Conservation (phyloP, 2,888 invertebrate genomes). For the Synanthedon vespiformis region DNA sequence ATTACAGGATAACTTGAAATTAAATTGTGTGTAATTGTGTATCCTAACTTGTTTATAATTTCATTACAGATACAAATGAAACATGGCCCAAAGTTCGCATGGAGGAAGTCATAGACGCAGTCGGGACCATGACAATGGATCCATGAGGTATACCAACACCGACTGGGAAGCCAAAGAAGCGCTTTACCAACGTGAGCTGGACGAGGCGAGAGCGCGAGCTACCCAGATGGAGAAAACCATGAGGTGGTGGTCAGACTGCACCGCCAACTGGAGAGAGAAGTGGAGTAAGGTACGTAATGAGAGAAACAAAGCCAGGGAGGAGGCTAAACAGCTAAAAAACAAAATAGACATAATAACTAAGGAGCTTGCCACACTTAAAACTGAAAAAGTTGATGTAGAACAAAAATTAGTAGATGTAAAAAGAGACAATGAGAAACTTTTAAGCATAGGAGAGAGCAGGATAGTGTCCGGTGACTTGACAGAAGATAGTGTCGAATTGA, state of each 20-base stretch:
- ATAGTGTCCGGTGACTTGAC: constrained; percentile 47
- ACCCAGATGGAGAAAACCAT: constrained; percentile 99
- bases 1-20: too few species aligned
- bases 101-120: constrained; percentile 74
- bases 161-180: constrained; percentile 87
- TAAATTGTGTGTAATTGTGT: too few species aligned
- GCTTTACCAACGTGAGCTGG: constrained; percentile 80
- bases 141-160: constrained; percentile 75
- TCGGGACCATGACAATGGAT: constrained; percentile 74
- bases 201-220: constrained; percentile 93
- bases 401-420: constrained; percentile 81
- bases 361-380: constrained; percentile 78
- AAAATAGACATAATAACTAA: constrained; percentile 84
- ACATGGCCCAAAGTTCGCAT: constrained; percentile 75
- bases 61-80: constrained; percentile 22
- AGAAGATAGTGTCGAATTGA: constrained; percentile 54
- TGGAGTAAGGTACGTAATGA: constrained; percentile 95
- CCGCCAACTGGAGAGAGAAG: constrained; percentile 95
- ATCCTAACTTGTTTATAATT: neutral
- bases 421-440: constrained; percentile 85
- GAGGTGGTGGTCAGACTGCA: constrained; percentile 99
- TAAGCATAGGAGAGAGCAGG: constrained; percentile 57
- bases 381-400: constrained; percentile 84
- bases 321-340: constrained; percentile 83
- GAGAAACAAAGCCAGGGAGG: constrained; percentile 92